These are phyloP conservation scores for Dynastes hyllus DNA, from an alignment of 2,888 invertebrate genomes.

Conservation along the genomic window DNA sequence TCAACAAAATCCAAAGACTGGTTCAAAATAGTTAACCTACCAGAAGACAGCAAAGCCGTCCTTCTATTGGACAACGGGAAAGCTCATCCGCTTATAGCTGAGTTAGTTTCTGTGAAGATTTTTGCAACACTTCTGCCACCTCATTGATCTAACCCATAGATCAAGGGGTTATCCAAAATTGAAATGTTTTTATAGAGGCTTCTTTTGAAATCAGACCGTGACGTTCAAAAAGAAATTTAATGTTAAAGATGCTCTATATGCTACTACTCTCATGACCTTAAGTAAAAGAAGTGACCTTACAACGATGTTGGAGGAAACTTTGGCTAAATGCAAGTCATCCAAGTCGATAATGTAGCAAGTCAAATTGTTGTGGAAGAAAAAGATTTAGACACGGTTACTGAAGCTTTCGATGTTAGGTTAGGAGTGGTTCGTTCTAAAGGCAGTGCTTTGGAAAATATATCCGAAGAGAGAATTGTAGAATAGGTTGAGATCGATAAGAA, in stretches of 20 bases:
- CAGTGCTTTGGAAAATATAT: too few species aligned
- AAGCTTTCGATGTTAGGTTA: too few species aligned
- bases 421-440: too few species aligned
- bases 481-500: too few species aligned
- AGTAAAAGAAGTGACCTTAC: slow-evolving; percentile 3
- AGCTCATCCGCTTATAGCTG: neutral
- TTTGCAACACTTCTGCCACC: slow-evolving; percentile 12
- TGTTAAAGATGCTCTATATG: neutral
- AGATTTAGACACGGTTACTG: too few species aligned
- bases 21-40: neutral
- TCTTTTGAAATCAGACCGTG: neutral
- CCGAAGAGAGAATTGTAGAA: too few species aligned
- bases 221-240: slow-evolving; percentile 5
- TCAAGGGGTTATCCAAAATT: slow-evolving; percentile 56
- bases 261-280: neutral
- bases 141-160: slow-evolving; percentile 60
- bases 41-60: neutral
- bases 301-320: neutral
- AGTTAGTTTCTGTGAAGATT: too few species aligned
- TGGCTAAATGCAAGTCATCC: neutral
- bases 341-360: too few species aligned
- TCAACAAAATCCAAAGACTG: neutral
- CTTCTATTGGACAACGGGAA: neutral
- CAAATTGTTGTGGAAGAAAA: too few species aligned
- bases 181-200: slow-evolving; percentile 59